These are phyloP conservation scores for Tetragonula carbonaria DNA, from an alignment of 2,888 invertebrate species.

Conservation along the genomic window DNA sequence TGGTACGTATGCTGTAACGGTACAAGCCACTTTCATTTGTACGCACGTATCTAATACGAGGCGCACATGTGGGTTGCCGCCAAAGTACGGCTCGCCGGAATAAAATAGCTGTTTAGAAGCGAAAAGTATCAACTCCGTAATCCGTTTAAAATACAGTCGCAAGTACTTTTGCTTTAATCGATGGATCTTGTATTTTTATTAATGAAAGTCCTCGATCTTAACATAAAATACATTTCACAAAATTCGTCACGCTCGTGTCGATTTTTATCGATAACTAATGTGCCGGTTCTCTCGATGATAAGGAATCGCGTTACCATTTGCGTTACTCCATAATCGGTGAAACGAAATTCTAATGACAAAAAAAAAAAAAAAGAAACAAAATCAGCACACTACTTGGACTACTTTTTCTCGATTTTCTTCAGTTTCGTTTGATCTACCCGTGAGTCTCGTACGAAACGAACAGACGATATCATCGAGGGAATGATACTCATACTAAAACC, in stretches of 20 bases:
- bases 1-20: conserved; percentile 70
- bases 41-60: conserved; percentile 74
- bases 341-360: not conserved
- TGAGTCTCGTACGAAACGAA: conserved; percentile 50
- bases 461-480: conserved; percentile 41
- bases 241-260: too few species aligned
- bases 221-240: too few species aligned
- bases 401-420: not conserved
- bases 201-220: too few species aligned
- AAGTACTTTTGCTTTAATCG: conserved; percentile 1
- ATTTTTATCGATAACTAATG: not conserved
- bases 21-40: conserved; percentile 78
- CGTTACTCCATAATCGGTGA: not conserved
- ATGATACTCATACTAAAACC: conserved; percentile 50
- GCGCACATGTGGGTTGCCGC: conserved; percentile 72
- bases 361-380: too few species aligned
- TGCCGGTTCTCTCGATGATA: not conserved
- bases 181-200: not conserved
- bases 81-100: conserved; percentile 47
- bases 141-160: conserved; percentile 2
- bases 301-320: not conserved
- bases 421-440: conserved; percentile 3
- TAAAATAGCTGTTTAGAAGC: conserved; percentile 46
- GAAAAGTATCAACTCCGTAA: not conserved
- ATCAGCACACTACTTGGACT: not conserved